Evolutionary conservation across 2,888 invertebrate genomes (phyloP).

Genomic region (Sinelater perroti): DNA sequence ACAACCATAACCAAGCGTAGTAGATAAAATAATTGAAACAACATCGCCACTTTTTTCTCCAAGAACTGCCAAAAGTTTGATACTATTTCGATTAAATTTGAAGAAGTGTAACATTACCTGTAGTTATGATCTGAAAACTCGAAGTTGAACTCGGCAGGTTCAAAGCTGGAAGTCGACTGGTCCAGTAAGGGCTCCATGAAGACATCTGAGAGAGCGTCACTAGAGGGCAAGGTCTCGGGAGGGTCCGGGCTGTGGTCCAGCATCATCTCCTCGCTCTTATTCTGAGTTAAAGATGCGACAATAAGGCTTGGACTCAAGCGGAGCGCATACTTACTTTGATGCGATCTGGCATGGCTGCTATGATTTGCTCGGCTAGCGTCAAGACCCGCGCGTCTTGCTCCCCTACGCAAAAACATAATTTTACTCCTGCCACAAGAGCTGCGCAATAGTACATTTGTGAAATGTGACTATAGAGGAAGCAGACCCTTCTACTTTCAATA

Average conservation of each 20-base stretch:
- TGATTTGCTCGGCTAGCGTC: slow-evolving; percentile 96
- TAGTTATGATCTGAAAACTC: slow-evolving; percentile 86
- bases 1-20: too few species aligned
- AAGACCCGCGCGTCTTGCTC: slow-evolving; percentile 91
- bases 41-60: background rate
- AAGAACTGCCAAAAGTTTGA: background rate
- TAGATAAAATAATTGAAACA: background rate
- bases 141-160: slow-evolving; percentile 76
- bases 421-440: too few species aligned
- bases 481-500: too few species aligned
- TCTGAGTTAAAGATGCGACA: slow-evolving; percentile 66
- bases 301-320: slow-evolving; percentile 4
- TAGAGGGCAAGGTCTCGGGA: slow-evolving; percentile 61
- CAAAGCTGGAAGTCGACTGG: slow-evolving; percentile 70
- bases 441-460: too few species aligned
- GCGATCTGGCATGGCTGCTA: slow-evolving; percentile 96
- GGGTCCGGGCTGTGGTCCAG: slow-evolving; percentile 67
- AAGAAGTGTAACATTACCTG: slow-evolving; percentile 64
- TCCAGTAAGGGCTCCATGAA: slow-evolving; percentile 81
- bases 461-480: too few species aligned
- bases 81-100: background rate
- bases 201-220: slow-evolving; percentile 67
- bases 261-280: slow-evolving; percentile 79
- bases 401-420: slow-evolving; percentile 69
- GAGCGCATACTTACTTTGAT: slow-evolving; percentile 79